Conservation (phyloP, 2,888 invertebrate species). For the Paralinhomoeus sp. region DNA sequence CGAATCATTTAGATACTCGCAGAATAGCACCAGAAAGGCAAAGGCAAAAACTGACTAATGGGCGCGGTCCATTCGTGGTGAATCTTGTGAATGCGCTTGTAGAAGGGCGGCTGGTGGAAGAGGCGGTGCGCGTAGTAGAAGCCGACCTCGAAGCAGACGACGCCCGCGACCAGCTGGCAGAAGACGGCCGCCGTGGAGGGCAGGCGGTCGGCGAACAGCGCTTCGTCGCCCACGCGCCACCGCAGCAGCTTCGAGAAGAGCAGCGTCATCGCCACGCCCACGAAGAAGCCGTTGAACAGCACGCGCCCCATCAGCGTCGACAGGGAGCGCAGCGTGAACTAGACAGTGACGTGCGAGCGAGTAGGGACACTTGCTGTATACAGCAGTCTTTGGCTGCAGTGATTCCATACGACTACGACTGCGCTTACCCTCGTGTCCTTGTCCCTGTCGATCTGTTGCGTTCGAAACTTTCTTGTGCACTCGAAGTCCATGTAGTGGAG, state of each 20-base stretch:
- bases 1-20: no score
- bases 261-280: conserved; percentile 42
- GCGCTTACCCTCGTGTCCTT: no score
- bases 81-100: conserved; percentile 57
- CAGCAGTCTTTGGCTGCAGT: no score
- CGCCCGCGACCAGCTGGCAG: conserved; percentile 46
- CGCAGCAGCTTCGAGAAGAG: conserved; percentile 41
- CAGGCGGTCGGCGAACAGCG: conserved; percentile 41
- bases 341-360: no score
- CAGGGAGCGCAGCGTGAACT: conserved; percentile 22
- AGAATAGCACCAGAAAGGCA: no score
- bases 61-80: conserved; percentile 74
- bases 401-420: no score
- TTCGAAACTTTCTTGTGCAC: no score
- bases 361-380: no score
- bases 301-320: conserved; percentile 43
- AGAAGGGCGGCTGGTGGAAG: conserved; percentile 47
- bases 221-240: conserved; percentile 41
- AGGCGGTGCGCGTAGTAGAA: conserved; percentile 64
- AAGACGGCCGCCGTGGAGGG: conserved; percentile 55
- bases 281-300: conserved; percentile 46
- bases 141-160: conserved; percentile 51
- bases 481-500: no score
- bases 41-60: conserved; percentile 36
- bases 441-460: no score